Evolutionary conservation across 2,888 invertebrate genomes (phyloP).

Genomic region (Schizotus pectinicornis): DNA sequence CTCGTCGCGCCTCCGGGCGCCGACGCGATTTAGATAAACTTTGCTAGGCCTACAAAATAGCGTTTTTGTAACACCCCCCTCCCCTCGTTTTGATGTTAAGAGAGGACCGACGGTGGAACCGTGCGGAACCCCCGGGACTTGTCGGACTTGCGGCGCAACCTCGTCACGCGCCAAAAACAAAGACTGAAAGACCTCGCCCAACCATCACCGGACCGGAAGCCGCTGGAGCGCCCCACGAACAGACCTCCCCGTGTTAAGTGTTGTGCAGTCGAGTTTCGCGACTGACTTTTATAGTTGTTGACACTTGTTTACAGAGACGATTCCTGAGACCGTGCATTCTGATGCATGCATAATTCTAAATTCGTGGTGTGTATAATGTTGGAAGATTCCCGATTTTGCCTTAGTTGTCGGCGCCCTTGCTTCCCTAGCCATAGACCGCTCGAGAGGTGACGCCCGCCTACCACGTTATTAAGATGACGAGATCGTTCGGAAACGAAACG

Average conservation of each 20-base stretch:
- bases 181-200: constrained; percentile 41
- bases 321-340: constrained; percentile 43
- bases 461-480: constrained; percentile 39
- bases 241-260: constrained; percentile 48
- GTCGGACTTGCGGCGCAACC: too few species aligned
- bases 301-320: constrained; percentile 43
- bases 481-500: constrained; percentile 53
- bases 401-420: constrained; percentile 51
- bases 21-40: constrained; percentile 2
- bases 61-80: too few species aligned
- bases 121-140: too few species aligned
- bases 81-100: too few species aligned
- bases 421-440: constrained; percentile 35
- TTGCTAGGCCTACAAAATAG: too few species aligned
- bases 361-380: constrained; percentile 49
- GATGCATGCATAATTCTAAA: constrained; percentile 58
- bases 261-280: constrained; percentile 45
- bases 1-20: background rate
- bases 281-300: constrained; percentile 53
- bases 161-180: constrained; percentile 2
- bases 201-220: background rate
- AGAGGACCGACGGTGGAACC: too few species aligned
- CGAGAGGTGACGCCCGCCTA: constrained; percentile 37
- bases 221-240: constrained; percentile 17
- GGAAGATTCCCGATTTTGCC: constrained; percentile 54